Evolutionary conservation across 2,888 invertebrate genomes (phyloP).

Genomic region (Caenorhabditis parvicauda): DNA sequence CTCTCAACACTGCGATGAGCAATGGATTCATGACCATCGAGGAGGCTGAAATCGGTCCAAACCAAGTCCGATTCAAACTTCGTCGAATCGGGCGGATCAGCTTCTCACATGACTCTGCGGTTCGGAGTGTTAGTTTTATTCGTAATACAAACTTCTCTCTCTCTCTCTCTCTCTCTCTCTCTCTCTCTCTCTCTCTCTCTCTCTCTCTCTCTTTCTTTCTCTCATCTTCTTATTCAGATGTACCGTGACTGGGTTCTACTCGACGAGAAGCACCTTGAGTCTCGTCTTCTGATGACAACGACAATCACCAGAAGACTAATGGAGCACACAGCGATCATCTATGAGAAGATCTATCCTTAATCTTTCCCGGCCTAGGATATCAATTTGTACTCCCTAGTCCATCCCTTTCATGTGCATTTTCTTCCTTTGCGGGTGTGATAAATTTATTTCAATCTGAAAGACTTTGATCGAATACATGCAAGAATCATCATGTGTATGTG

Average conservation of each 20-base stretch:
- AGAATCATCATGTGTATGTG: no score
- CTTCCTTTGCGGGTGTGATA: no score
- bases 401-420: no score
- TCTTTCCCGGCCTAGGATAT: background rate
- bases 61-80: slow-evolving; percentile 52
- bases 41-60: slow-evolving; percentile 46
- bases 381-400: no score
- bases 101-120: slow-evolving; percentile 59
- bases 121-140: slow-evolving; percentile 43
- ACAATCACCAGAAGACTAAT: slow-evolving; percentile 51
- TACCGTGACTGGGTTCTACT: slow-evolving; percentile 60
- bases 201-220: background rate
- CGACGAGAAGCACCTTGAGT: slow-evolving; percentile 55
- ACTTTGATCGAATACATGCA: no score
- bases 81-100: slow-evolving; percentile 56
- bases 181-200: background rate
- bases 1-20: slow-evolving; percentile 60
- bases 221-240: slow-evolving; percentile 41
- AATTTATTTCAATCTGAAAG: no score
- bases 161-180: background rate
- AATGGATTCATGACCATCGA: slow-evolving; percentile 61
- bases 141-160: background rate
- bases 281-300: slow-evolving; percentile 57
- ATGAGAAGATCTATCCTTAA: slow-evolving; percentile 57
- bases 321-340: slow-evolving; percentile 57